Base-by-base conservation (phyloP, 2,113 vertebrate species). In the Cromileptes altivelis region DNA sequence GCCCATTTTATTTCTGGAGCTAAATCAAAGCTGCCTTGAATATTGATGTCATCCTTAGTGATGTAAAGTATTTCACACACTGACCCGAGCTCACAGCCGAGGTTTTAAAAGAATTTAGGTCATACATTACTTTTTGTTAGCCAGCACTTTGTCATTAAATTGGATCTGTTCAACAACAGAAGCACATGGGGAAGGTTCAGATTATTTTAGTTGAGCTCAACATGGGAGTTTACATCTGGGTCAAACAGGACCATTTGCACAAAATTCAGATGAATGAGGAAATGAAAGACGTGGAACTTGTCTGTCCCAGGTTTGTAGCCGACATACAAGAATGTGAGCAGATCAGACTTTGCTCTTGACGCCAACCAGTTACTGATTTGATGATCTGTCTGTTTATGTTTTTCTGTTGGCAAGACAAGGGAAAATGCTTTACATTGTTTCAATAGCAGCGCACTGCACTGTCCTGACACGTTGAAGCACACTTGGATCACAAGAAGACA, bases 61-160 rank as follows among this genome's bases (percentile, higher is more conserved):
- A 78, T 33, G 19, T 21, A 13, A 19, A 14, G 19, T 14, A 62
- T 61, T 70, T 85, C 57, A 40, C 63, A 69, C 45, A 15, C 50
- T 30, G 12, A 49, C 7, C 60, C 18, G 9, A n/a, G 23, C 33
- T 23, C 25, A 68, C 71, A 1, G 0, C 27, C 17, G 58, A 23
- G 42, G 62, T 42, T 42, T 25, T 12, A 27, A 55, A 45, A 15
- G 55, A 64, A 64, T 64, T 30, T 49, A 62, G 23, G 58, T 19
- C 21, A n/a, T n/a, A 14, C 5, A 13, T 21, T 49, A 6, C 2
- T 47, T 63, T 30, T 23, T 23, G 21, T 57, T 2, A 17, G 11
- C 14, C 19, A 57, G 19, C n/a, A 14, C n/a, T 23, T 21, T 18
- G 23, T 19, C 12, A 11, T 56, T 40, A 23, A 14, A 52, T 40